These are phyloP conservation scores for Oreochromis spilurus DNA, from an alignment of 2,113 vertebrate species.

Conservation along the genomic window DNA sequence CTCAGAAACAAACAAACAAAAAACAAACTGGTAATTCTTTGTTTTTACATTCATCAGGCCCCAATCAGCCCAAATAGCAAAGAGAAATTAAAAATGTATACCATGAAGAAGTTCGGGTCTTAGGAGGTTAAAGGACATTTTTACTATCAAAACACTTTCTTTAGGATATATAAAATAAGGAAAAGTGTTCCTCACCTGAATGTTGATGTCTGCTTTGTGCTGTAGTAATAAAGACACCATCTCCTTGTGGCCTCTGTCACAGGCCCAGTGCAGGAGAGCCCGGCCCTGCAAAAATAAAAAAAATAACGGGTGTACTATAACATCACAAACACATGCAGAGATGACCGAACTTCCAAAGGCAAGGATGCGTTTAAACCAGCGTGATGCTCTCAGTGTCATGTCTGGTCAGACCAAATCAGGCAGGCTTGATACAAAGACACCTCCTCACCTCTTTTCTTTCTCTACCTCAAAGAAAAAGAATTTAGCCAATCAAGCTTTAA, in stretches of 20 bases:
- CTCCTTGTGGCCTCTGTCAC: conserved; percentile 94
- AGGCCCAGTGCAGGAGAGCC: conserved; percentile 91
- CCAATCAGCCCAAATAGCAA: too few relatives aligned
- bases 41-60: too few relatives aligned
- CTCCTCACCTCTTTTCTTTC: neutral
- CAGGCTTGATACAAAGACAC: neutral
- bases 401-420: neutral
- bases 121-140: neutral
- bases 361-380: neutral
- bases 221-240: conserved; percentile 86
- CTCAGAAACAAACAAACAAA: too few relatives aligned
- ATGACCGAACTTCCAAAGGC: neutral
- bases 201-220: conserved; percentile 85
- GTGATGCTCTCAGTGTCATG: neutral
- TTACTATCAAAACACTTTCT: neutral
- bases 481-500: conserved; percentile 7
- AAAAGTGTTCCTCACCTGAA: conserved; percentile 79
- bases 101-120: too few relatives aligned
- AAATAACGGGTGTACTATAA: neutral
- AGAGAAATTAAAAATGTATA: too few relatives aligned
- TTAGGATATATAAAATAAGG: neutral
- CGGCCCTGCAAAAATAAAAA: conserved; percentile 76
- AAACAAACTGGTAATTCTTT: too few relatives aligned
- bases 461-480: neutral
- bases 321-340: neutral